Conservation (phyloP, 2,888 invertebrate species). For the Synanthedon tipuliformis region DNA sequence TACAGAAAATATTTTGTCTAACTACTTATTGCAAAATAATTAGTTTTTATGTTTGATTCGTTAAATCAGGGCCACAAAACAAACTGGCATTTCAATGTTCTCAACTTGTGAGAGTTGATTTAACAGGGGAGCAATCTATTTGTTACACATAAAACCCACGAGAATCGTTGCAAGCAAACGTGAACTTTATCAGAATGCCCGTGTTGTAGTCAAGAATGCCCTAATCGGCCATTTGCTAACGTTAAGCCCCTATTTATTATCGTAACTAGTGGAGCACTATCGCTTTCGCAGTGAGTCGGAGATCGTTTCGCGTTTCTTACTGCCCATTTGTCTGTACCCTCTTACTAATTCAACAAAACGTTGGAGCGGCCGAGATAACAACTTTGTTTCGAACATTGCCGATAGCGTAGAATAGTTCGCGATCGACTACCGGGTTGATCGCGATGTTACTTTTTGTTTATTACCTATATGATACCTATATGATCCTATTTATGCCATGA, state of each 20-base stretch:
- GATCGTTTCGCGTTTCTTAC: conserved; percentile 48
- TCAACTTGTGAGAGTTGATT: conserved; percentile 29
- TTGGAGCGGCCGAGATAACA: conserved; percentile 44
- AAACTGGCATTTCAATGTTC: conserved; percentile 4
- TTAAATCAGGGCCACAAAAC: conserved; percentile 1
- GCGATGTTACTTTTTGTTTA: too few relatives aligned
- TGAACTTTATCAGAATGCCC: conserved; percentile 59
- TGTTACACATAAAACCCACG: conserved; percentile 40
- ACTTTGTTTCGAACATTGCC: conserved; percentile 36
- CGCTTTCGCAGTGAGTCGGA: conserved; percentile 42
- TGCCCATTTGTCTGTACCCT: conserved; percentile 49
- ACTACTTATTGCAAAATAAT: not conserved
- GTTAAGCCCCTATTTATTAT: conserved; percentile 58
- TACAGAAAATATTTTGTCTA: not conserved
- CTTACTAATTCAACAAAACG: conserved; percentile 59
- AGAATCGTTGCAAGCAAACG: conserved; percentile 50
- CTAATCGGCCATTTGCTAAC: conserved; percentile 57
- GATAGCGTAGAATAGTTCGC: conserved; percentile 17
- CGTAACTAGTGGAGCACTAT: conserved; percentile 59
- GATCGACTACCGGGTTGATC: too few relatives aligned
- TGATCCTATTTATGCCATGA: too few relatives aligned
- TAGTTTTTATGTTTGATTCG: not conserved
- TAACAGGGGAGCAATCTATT: conserved; percentile 37
- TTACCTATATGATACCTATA: too few relatives aligned
- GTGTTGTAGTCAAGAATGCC: conserved; percentile 57